A percentile compares a stretch with the other conserved stretches of the same genome.
phyloP scores from a whole-genome alignment of 2,888 invertebrate species.

The Hylaea fasciaria region DNA sequence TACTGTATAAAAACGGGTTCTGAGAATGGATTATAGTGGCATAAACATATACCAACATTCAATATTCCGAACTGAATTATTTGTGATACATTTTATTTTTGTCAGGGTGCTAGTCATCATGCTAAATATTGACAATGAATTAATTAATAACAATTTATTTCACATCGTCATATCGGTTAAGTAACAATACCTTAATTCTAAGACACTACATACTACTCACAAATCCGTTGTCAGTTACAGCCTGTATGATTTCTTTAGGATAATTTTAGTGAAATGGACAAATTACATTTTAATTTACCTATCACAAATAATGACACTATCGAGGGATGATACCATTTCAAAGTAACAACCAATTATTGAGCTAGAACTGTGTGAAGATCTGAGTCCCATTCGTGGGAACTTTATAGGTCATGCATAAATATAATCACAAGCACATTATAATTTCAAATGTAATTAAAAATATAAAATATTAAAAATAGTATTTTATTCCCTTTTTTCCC shows the following conservation, averaged over 20 bases:
- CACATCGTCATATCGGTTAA: conserved; percentile 70
- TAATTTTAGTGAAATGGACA: conserved; percentile 50
- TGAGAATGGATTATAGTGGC: too few species aligned
- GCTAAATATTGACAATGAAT: conserved; percentile 17
- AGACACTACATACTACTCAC: conserved; percentile 68
- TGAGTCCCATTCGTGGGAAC: neutral
- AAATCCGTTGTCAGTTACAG: conserved; percentile 83
- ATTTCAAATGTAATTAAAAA: too few species aligned
- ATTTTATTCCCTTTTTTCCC: neutral
- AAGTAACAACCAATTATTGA: neutral
- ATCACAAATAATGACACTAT: neutral
- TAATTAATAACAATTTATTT: conserved; percentile 66
- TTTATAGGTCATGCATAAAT: too few species aligned
- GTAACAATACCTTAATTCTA: conserved; percentile 73
- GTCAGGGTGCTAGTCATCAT: conserved; percentile 21
- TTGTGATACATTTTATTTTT: neutral
- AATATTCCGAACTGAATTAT: neutral
- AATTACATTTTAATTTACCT: conserved; percentile 24
- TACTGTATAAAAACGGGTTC: too few species aligned
- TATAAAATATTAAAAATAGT: too few species aligned
- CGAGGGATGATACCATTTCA: too few species aligned
- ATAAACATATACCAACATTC: too few species aligned
- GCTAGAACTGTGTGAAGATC: neutral
- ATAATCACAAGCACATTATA: too few species aligned
- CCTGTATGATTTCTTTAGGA: conserved; percentile 70